Conservation (phyloP, 1,140 invertebrate genomes). For the Drosophila navojoa region DNA sequence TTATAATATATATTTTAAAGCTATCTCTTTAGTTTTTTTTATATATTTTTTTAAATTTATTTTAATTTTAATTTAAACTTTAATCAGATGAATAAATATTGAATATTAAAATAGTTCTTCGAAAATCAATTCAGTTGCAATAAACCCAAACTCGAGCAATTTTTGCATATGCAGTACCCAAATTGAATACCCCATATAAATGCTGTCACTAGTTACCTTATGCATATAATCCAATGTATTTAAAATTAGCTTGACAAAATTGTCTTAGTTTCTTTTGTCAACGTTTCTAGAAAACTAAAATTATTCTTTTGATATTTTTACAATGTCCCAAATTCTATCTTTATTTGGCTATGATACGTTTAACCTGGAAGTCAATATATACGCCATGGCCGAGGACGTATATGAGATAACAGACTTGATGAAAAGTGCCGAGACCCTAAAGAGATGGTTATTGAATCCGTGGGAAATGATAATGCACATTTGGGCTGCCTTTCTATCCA, state of each 20-base stretch:
- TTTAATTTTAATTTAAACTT: too few species aligned
- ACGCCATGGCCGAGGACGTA: conserved; percentile 55
- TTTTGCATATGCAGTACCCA: too few species aligned
- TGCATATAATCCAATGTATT: not conserved
- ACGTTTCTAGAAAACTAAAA: not conserved
- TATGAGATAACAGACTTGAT: conserved; percentile 26
- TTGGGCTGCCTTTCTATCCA: conserved; percentile 9
- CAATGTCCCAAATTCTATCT: conserved; percentile 14
- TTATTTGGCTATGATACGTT: conserved; percentile 26
- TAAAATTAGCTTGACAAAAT: not conserved
- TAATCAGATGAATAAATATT: too few species aligned
- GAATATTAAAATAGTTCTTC: too few species aligned
- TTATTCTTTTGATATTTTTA: not conserved
- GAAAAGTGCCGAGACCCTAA: conserved; percentile 27
- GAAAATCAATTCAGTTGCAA: too few species aligned
- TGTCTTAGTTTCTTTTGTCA: not conserved
- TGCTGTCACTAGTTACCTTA: too few species aligned
- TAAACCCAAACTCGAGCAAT: too few species aligned
- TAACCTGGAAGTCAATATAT: conserved; percentile 40
- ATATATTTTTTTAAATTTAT: too few species aligned
- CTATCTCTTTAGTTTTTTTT: too few species aligned
- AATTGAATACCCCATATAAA: too few species aligned
- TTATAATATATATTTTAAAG: too few species aligned
- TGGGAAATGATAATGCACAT: conserved; percentile 15
- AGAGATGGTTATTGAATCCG: conserved; percentile 7